Base-by-base conservation (phyloP, 2,797 vertebrate species). In the Amniataba percoides region DNA sequence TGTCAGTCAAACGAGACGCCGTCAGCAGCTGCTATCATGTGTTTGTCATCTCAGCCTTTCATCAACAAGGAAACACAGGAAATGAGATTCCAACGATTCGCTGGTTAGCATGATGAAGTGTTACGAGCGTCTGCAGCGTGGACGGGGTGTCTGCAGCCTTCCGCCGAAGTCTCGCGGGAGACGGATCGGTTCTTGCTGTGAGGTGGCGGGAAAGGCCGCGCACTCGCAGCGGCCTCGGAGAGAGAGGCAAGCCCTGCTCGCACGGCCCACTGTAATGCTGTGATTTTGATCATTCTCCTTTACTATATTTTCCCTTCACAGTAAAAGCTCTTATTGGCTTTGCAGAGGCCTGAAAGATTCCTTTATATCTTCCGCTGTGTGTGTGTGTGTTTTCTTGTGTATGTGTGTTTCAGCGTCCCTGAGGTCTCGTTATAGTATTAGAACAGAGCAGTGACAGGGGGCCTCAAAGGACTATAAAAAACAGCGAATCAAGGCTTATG, bases 391-490 rank as follows among this genome's bases (percentile, higher is more conserved):
- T 53, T 31, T 49, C 48, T 40, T 71, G 5, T 51, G 15, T 59
- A 55, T 71, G 79, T 78, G 65, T 66, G 78, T 64, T 56, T 57
- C 14, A 23, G 68, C 31, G 65, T 90, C 89, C 80, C 88, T 40
- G 46, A 75, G 81, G 88, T 53, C 89, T 88, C 53, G 69, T 91
- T 90, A 88, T 78, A 73, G 80, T 78, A 87, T 91, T 86, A 88
- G 85, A 85, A 81, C 71, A 60, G 70, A 82, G 71, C 82, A 40
- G 82, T 83, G 87, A 91, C 85, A 89, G 75, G 23, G 10, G 64
- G 84, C 61, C 84, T 89, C 83, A 74, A 62, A 77, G 81, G 88
- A 86, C 79, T 61, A 77, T 78, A 83, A 85, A 83, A 86, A 69
- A 70, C 58, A 80, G 70, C 72, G 87, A 80, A 83, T 78, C 69